A percentile compares a stretch with the other conserved stretches of the same genome.
These are phyloP conservation scores for Hemibagrus guttatus DNA, from an alignment of 2,797 vertebrate species.

Conservation along the genomic window DNA sequence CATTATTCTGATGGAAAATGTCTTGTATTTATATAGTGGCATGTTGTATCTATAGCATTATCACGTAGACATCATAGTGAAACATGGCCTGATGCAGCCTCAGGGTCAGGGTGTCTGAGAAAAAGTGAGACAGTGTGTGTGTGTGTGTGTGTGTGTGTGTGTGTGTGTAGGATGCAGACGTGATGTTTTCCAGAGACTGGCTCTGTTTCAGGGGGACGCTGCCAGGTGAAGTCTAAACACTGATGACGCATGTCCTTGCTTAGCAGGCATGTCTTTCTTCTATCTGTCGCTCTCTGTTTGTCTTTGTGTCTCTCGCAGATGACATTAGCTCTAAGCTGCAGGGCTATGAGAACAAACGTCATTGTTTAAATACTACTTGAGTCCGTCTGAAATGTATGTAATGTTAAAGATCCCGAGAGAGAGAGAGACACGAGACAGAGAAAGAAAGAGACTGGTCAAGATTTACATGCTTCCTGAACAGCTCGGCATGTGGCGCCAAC, in stretches of 20 bases:
- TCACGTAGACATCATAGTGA: not conserved
- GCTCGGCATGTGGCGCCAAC: constrained; percentile 86
- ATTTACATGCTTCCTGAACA: constrained; percentile 93
- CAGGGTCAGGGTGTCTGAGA: constrained; percentile 13
- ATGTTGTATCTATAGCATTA: not conserved
- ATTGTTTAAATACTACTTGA: not conserved
- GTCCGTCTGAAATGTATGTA: not conserved
- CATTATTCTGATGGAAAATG: not conserved
- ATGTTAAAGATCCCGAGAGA: not conserved
- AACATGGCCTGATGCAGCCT: not conserved
- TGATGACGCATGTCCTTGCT: constrained; percentile 48
- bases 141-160: constrained; percentile 17
- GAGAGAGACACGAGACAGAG: too few species aligned
- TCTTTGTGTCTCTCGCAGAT: not conserved
- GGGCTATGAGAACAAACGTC: not conserved
- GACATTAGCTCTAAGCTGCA: not conserved
- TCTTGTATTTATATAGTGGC: not conserved
- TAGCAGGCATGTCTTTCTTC: constrained; percentile 31
- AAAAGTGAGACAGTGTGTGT: not conserved
- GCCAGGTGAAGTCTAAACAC: constrained; percentile 55
- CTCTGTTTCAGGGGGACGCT: constrained; percentile 25
- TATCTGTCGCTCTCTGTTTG: constrained; percentile 26
- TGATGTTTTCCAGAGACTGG: constrained; percentile 47
- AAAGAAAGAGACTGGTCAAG: not conserved
- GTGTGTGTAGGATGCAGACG: constrained; percentile 26